phyloP scores from a whole-genome alignment of 2,888 invertebrate species.

The Loripinus fragilis region DNA sequence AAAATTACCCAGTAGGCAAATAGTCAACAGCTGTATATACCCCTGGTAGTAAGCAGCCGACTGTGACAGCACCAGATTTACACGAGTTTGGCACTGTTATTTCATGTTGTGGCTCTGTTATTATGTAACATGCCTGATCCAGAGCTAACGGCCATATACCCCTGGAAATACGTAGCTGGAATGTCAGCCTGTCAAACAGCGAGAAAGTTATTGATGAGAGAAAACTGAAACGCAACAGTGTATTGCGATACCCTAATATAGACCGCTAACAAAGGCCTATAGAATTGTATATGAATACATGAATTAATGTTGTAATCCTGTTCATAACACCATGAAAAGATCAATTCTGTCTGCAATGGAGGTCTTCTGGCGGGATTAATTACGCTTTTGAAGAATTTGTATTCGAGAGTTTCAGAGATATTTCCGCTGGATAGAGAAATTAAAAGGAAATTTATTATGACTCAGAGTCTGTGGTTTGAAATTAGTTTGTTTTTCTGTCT shows the following conservation, averaged over 20 bases:
- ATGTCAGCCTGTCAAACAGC: neutral
- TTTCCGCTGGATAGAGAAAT: neutral
- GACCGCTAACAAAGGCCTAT: neutral
- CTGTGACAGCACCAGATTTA: too few relatives aligned
- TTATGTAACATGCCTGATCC: too few relatives aligned
- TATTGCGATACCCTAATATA: neutral
- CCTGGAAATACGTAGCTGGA: neutral
- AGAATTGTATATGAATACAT: slow-evolving; percentile 8
- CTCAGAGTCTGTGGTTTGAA: neutral
- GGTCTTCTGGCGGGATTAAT: neutral
- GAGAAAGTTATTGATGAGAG: neutral
- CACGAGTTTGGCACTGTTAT: too few relatives aligned
- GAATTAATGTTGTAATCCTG: slow-evolving; percentile 7
- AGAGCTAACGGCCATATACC: too few relatives aligned
- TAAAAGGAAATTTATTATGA: slow-evolving; percentile 10
- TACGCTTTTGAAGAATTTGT: slow-evolving; percentile 18
- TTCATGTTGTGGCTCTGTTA: too few relatives aligned
- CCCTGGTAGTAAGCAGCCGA: too few relatives aligned
- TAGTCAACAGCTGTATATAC: too few relatives aligned
- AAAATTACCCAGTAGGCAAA: too few relatives aligned
- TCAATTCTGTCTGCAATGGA: slow-evolving; percentile 6
- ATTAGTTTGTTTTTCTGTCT: slow-evolving; percentile 18
- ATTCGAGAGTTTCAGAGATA: neutral
- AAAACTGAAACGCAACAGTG: neutral
- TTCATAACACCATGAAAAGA: slow-evolving; percentile 1